Conservation (phyloP, 53 echinoderm and acorn worm genomes). For the Holothuria scabra region DNA sequence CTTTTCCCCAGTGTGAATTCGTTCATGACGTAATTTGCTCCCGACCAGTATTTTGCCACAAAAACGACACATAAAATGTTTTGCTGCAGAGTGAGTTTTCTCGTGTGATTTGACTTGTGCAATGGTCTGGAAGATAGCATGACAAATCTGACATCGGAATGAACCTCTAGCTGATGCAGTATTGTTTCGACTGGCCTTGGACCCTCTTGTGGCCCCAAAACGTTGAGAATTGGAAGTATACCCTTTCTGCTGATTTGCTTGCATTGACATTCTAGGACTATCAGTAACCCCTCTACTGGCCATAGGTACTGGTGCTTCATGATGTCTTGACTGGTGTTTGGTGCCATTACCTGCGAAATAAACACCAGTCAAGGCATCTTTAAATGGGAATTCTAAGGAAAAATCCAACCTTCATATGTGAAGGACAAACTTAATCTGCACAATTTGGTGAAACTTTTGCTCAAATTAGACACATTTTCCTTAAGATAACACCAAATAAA, state of each 20-base stretch:
- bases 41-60: constrained; percentile 16
- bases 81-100: background rate
- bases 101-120: background rate
- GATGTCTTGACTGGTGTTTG: constrained; percentile 38
- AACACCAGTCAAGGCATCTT: constrained; percentile 31
- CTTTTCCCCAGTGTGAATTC: constrained; percentile 40
- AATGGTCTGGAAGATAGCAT: background rate
- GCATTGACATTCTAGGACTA: too few species aligned
- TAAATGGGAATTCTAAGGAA: too few species aligned
- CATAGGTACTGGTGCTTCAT: background rate
- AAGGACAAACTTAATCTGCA: too few species aligned
- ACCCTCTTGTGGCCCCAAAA: too few species aligned
- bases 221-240: too few species aligned
- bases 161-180: too few species aligned
- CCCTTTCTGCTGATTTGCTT: too few species aligned
- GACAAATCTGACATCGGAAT: constrained; percentile 23
- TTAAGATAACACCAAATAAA: too few species aligned
- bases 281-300: background rate
- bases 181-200: too few species aligned
- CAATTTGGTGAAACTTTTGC: too few species aligned
- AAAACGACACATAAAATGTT: background rate
- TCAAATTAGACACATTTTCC: too few species aligned
- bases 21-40: constrained; percentile 9
- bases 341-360: constrained; percentile 4
- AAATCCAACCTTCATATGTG: too few species aligned